Base-by-base conservation (phyloP, 2,888 invertebrate genomes). In the Drosophila hawaiiensis region DNA sequence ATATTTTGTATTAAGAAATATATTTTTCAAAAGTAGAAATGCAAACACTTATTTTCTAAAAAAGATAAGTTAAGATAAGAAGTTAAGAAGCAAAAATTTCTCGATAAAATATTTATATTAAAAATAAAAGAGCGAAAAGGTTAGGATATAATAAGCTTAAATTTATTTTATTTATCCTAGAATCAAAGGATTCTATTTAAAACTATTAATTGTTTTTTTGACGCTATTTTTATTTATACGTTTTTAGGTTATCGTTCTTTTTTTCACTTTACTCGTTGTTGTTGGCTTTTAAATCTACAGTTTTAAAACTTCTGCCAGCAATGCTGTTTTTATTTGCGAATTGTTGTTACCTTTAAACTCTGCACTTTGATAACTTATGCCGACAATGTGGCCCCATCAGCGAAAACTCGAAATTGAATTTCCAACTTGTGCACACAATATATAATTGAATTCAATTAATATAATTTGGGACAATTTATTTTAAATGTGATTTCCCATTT, bases 381-480 rank as follows among this genome's bases (percentile, higher is more conserved):
- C 56, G 41, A 9, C 39, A 68, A 41, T 68, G 50, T 68, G 22
- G 47, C 33, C 39, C 33, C 61, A 25, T 54, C 31, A 19, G 25
- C 4, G 12, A 49, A 35, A 47, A 67, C 59, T 35, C 49, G 50
- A 77, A 78, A 80, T 80, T 80, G 78, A 73, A 81, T 83, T 82
- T 73, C 63, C 62, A 60, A 62, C 71, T 56, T 70, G 63, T 64
- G 68, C 56, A 59, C 60, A 39, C 28, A 65, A 55, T 50, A 56
- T 61, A 62, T 79, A 84, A 84, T 86, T 82, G 68, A 82, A 86
- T 89, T 83, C 76, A 86, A 82, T 89, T 89, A 67, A 71, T 68
- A 62, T 73, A 70, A 89, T 86, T 86, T 75, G 67, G 74, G 67
- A 37, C 74, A 82, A 82, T 79, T 86, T 74, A 76, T 77, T 89